Evolutionary conservation across 2,888 invertebrate species (phyloP).

Genomic region (Cephus nigrinus): DNA sequence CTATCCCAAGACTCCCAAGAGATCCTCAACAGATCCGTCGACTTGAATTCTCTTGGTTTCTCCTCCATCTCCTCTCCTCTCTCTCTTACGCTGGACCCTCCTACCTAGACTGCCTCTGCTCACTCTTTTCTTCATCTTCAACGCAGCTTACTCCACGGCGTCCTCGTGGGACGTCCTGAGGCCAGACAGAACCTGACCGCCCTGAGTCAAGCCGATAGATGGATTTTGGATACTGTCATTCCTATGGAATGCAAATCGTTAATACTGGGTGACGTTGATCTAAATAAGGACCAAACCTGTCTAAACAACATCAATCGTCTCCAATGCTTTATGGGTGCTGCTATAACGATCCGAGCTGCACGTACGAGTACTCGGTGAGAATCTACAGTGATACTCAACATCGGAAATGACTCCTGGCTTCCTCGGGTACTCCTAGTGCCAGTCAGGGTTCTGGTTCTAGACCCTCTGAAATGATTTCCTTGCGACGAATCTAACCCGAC

Average conservation of each 20-base stretch:
- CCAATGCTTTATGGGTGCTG: not conserved
- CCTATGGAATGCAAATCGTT: constrained; percentile 5
- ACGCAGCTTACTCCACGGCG: not conserved
- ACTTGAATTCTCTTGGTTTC: constrained; percentile 3
- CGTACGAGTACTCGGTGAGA: not conserved
- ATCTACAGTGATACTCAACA: not conserved
- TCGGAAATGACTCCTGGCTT: not conserved
- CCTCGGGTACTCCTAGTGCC: not conserved
- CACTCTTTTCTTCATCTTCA: not conserved
- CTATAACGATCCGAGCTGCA: not conserved
- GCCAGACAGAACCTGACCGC: not conserved
- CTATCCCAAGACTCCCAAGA: constrained; percentile 13
- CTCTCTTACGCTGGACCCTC: not conserved
- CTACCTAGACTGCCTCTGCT: not conserved
- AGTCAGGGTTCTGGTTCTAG: not conserved
- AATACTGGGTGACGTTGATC: not conserved
- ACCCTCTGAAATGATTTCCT: not conserved
- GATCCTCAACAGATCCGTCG: not conserved
- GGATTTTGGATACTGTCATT: constrained; percentile 15
- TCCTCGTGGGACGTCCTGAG: not conserved
- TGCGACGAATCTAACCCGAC: not conserved
- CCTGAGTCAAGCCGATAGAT: constrained; percentile 28
- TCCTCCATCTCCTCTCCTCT: not conserved
- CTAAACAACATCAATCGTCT: not conserved
- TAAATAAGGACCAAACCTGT: constrained; percentile 3